These are phyloP conservation scores for Microchrysa polita DNA, from an alignment of 2,888 invertebrate genomes.

Conservation along the genomic window DNA sequence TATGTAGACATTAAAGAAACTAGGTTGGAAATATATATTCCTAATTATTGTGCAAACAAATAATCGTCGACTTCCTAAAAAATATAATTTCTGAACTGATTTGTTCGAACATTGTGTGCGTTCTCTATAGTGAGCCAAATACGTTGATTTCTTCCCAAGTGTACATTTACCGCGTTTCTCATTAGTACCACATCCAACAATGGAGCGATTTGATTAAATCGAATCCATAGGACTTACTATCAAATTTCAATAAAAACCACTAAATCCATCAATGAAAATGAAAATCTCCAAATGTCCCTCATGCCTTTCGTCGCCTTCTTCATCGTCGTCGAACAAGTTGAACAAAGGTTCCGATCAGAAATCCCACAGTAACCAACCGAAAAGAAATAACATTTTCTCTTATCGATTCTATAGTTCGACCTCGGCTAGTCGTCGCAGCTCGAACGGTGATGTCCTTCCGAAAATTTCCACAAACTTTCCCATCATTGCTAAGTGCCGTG, in stretches of 20 bases:
- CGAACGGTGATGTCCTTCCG: conserved; percentile 4
- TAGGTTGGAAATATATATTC: background rate
- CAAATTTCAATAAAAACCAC: background rate
- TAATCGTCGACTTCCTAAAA: too few species aligned
- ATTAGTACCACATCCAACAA: background rate
- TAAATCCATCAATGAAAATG: conserved; percentile 45
- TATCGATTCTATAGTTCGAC: background rate
- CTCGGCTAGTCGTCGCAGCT: background rate
- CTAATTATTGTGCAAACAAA: too few species aligned
- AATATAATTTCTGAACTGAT: too few species aligned
- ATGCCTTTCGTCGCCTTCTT: conserved; percentile 50
- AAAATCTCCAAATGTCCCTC: conserved; percentile 52
- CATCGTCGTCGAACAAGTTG: too few species aligned
- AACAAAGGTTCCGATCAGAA: conserved; percentile 37
- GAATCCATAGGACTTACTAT: too few species aligned
- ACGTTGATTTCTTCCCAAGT: too few species aligned
- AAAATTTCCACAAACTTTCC: conserved; percentile 43
- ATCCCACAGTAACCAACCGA: background rate
- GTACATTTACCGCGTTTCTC: background rate
- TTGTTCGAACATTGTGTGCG: too few species aligned
- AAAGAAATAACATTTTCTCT: background rate
- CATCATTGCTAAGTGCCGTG: conserved; percentile 31
- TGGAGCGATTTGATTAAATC: too few species aligned
- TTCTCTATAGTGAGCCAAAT: too few species aligned
- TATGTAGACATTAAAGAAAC: conserved; percentile 30